Evolutionary conservation across 2,113 vertebrate genomes (phyloP).

Genomic region (Sturnira hondurensis): DNA sequence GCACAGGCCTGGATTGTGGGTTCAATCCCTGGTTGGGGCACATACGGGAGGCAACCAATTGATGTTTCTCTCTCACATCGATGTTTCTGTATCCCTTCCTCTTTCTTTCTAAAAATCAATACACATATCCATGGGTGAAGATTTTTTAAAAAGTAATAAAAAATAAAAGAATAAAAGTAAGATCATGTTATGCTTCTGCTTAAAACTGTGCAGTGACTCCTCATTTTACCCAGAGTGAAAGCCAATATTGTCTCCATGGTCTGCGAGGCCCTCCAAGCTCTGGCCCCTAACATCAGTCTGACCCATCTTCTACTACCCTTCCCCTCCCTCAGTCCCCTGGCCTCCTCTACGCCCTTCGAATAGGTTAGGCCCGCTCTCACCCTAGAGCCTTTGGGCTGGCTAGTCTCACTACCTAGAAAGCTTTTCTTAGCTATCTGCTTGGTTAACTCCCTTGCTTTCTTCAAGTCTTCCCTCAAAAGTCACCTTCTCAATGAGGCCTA

Average conservation of each 20-base stretch:
- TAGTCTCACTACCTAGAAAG: not conserved
- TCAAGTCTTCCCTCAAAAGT: not conserved
- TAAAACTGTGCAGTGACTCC: not conserved
- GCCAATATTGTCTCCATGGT: not conserved
- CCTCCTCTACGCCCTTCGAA: too few relatives aligned
- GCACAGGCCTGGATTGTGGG: too few relatives aligned
- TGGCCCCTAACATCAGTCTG: not conserved
- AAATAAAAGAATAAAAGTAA: not conserved
- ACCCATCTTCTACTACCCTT: not conserved
- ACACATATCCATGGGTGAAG: too few relatives aligned
- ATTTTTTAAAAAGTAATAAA: too few relatives aligned
- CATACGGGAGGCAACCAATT: too few relatives aligned
- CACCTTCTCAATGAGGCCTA: not conserved
- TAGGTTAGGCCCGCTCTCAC: too few relatives aligned
- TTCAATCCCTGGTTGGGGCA: too few relatives aligned
- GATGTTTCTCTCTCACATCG: too few relatives aligned
- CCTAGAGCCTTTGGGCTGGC: not conserved
- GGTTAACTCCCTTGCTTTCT: not conserved
- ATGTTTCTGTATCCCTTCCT: too few relatives aligned
- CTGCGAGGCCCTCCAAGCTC: not conserved
- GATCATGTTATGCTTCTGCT: not conserved
- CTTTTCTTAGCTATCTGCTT: not conserved
- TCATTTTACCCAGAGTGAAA: not conserved
- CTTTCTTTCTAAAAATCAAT: too few relatives aligned
- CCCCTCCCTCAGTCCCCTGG: not conserved